Conservation (phyloP, 2,888 invertebrate species). For the Flexamia atlantica region DNA sequence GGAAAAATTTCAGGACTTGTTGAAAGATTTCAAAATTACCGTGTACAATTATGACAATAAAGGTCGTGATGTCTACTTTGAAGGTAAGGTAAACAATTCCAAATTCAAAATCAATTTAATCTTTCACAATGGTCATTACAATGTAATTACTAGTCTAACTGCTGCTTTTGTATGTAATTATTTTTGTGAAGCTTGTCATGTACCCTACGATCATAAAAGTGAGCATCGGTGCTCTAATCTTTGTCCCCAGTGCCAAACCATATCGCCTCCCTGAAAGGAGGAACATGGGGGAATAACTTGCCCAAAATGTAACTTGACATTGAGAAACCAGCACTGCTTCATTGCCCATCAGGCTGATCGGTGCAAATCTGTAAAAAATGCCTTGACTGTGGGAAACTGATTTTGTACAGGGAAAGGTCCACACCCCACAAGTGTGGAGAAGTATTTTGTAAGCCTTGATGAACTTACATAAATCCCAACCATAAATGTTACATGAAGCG, state of each 20-base stretch:
- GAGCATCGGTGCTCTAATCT: neutral
- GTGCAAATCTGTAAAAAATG: constrained; percentile 52
- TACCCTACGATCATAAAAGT: constrained; percentile 63
- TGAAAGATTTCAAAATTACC: constrained; percentile 33
- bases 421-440: constrained; percentile 62
- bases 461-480: constrained; percentile 23
- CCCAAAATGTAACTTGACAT: neutral
- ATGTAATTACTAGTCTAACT: constrained; percentile 69
- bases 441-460: constrained; percentile 63
- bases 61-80: constrained; percentile 39
- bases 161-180: constrained; percentile 68
- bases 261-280: constrained; percentile 26
- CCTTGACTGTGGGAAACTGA: constrained; percentile 37
- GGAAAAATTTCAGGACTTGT: constrained; percentile 33
- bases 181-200: constrained; percentile 69
- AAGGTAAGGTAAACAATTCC: neutral
- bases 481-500: constrained; percentile 60
- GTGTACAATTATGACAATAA: constrained; percentile 40
- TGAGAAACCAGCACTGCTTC: constrained; percentile 14
- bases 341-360: neutral
- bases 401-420: neutral
- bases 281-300: neutral
- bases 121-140: constrained; percentile 67
- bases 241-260: constrained; percentile 15
- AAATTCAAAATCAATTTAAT: constrained; percentile 67